Percentiles rank a stretch among this genome's conserved stretches.
These are phyloP conservation scores for Thereva nobilitata DNA, from an alignment of 2,888 invertebrate genomes.

Conservation along the genomic window DNA sequence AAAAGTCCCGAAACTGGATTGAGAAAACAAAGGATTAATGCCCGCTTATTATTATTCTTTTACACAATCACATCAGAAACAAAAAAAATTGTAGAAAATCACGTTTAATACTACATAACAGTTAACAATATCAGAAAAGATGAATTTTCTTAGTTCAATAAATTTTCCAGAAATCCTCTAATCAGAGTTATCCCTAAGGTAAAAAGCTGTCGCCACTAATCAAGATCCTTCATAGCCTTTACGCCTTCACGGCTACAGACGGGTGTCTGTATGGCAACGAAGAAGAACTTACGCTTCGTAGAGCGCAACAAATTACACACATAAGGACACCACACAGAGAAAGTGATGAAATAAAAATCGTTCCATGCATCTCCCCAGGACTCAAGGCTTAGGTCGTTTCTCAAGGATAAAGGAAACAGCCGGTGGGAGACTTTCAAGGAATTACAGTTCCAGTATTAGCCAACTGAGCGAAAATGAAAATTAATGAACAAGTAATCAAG, in stretches of 20 bases:
- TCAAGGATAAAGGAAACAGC: conserved; percentile 20
- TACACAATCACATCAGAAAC: too few relatives aligned
- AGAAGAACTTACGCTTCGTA: conserved; percentile 18
- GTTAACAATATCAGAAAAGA: too few relatives aligned
- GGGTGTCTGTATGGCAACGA: conserved; percentile 12
- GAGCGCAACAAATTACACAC: conserved; percentile 29
- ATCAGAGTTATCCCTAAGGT: conserved; percentile 13
- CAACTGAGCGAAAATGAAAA: conserved; percentile 33
- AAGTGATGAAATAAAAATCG: conserved; percentile 31
- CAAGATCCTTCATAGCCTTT: conserved; percentile 24
- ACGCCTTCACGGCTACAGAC: conserved; percentile 16
- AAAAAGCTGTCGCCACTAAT: conserved; percentile 21
- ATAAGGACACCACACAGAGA: conserved; percentile 22
- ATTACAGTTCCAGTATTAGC: conserved; percentile 28
- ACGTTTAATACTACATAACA: too few relatives aligned
- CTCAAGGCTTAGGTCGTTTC: background rate
- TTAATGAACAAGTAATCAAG: conserved; percentile 34
- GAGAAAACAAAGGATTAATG: too few relatives aligned
- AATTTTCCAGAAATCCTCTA: conserved; percentile 23
- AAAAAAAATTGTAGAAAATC: too few relatives aligned
- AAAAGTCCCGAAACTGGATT: too few relatives aligned
- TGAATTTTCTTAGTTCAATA: background rate
- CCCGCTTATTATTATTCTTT: too few relatives aligned
- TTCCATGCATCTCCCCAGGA: conserved; percentile 18
- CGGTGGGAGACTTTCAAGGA: conserved; percentile 24